Percentiles rank a stretch among this genome's conserved stretches.
Conservation (phyloP, 2,888 invertebrate species). For the Cryptophagus acutangulus region DNA sequence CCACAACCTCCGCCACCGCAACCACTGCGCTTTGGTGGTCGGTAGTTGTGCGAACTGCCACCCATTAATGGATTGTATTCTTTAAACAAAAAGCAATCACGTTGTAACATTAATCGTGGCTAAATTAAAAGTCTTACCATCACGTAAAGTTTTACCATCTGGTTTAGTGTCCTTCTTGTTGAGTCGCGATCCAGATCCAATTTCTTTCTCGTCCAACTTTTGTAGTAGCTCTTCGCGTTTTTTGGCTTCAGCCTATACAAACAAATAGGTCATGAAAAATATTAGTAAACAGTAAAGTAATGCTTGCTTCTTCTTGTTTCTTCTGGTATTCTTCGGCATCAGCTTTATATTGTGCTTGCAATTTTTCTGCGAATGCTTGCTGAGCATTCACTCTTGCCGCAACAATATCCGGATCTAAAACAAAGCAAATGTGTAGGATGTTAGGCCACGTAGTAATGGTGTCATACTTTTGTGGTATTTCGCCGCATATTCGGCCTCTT, state of each 20-base stretch:
- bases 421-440: not conserved
- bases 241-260: constrained; percentile 39
- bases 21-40: constrained; percentile 40
- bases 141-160: too few relatives aligned
- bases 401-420: constrained; percentile 48
- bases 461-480: constrained; percentile 50
- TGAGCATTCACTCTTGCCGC: constrained; percentile 40
- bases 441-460: not conserved
- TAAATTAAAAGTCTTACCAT: too few relatives aligned
- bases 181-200: constrained; percentile 26
- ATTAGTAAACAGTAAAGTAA: constrained; percentile 4
- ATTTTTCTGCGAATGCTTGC: constrained; percentile 42
- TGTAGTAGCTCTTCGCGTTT: constrained; percentile 35
- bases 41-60: constrained; percentile 37
- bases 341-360: constrained; percentile 46
- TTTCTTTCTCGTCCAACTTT: constrained; percentile 24
- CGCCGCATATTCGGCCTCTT: constrained; percentile 45
- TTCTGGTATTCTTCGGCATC: constrained; percentile 39
- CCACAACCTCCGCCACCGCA: constrained; percentile 46
- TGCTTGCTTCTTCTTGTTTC: constrained; percentile 37
- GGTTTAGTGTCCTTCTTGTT: constrained; percentile 12
- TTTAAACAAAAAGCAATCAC: too few relatives aligned
- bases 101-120: too few relatives aligned
- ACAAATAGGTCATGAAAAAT: constrained; percentile 1
- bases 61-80: constrained; percentile 44